Evolutionary conservation across 2,797 vertebrate genomes (phyloP).

Genomic region (Anabas testudineus): DNA sequence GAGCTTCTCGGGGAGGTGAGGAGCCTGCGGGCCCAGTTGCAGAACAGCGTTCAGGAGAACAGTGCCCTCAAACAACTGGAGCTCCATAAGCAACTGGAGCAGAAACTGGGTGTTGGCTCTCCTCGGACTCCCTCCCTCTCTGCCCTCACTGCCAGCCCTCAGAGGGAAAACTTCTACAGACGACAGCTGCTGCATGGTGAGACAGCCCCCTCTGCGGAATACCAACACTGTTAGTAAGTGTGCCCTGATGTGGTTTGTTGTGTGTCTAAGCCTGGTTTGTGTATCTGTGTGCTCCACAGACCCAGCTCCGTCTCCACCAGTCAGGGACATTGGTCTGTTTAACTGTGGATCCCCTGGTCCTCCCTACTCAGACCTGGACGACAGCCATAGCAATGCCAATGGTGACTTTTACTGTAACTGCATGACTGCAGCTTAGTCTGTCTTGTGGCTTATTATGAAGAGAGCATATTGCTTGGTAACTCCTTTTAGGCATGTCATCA

Average conservation of each 20-base stretch:
- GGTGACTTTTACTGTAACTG: conserved; percentile 76
- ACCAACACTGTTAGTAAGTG: conserved; percentile 1
- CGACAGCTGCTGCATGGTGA: conserved; percentile 85
- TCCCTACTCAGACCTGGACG: conserved; percentile 82
- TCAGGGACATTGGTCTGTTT: conserved; percentile 91
- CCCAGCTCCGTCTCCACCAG: conserved; percentile 91
- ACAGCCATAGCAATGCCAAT: conserved; percentile 80
- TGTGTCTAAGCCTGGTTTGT: conserved; percentile 62
- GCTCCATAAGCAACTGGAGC: conserved; percentile 89
- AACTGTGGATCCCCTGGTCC: conserved; percentile 84
- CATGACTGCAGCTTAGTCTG: conserved; percentile 45
- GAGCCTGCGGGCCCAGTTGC: conserved; percentile 87
- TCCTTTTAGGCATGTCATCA: neutral
- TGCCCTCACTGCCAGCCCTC: conserved; percentile 78
- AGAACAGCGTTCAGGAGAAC: conserved; percentile 88
- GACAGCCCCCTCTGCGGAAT: neutral
- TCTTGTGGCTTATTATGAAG: conserved; percentile 1
- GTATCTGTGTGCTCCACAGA: conserved; percentile 82
- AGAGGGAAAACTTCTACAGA: conserved; percentile 81
- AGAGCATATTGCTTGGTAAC: conserved; percentile 5
- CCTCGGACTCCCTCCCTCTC: conserved; percentile 74
- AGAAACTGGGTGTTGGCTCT: conserved; percentile 78
- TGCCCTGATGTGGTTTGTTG: conserved; percentile 54
- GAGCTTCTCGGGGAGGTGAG: conserved; percentile 87
- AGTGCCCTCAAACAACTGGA: conserved; percentile 84